Percentiles rank a stretch among this genome's conserved stretches.
Conservation (phyloP, 2,797 vertebrate genomes). For the Macrochelys suwanniensis region DNA sequence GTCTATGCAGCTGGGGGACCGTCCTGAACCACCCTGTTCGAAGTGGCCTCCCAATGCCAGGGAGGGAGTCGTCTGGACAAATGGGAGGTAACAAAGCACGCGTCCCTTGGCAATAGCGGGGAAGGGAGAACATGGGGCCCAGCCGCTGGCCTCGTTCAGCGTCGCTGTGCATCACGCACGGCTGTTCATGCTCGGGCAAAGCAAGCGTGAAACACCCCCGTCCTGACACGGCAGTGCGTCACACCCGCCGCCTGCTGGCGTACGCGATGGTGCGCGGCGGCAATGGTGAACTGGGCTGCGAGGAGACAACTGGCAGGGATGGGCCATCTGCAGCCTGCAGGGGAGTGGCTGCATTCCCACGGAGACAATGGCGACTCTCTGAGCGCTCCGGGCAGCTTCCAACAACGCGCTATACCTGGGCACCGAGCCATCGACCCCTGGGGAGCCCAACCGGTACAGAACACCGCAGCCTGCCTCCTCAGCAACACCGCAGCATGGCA, state of each 20-base stretch:
- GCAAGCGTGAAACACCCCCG: background rate
- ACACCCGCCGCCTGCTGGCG: background rate
- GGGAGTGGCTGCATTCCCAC: too few species aligned
- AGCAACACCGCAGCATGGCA: too few species aligned
- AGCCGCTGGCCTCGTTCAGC: background rate
- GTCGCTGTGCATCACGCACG: background rate
- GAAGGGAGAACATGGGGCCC: too few species aligned
- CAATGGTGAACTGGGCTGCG: background rate
- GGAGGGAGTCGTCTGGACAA: background rate
- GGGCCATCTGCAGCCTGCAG: too few species aligned
- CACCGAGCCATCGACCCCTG: too few species aligned
- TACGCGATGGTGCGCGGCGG: too few species aligned
- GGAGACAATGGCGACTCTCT: too few species aligned
- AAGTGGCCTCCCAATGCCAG: background rate
- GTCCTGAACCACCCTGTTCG: background rate
- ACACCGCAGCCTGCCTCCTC: too few species aligned
- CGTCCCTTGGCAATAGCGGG: background rate
- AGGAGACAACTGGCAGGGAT: background rate
- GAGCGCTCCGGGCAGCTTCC: too few species aligned
- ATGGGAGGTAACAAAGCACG: background rate
- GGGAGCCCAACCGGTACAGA: too few species aligned
- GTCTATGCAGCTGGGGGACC: background rate
- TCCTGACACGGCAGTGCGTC: too few species aligned
- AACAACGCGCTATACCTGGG: too few species aligned
- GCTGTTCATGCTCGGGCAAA: background rate